Base-by-base conservation (phyloP, 2,113 vertebrate species). In the Rhagologus leucostigma region DNA sequence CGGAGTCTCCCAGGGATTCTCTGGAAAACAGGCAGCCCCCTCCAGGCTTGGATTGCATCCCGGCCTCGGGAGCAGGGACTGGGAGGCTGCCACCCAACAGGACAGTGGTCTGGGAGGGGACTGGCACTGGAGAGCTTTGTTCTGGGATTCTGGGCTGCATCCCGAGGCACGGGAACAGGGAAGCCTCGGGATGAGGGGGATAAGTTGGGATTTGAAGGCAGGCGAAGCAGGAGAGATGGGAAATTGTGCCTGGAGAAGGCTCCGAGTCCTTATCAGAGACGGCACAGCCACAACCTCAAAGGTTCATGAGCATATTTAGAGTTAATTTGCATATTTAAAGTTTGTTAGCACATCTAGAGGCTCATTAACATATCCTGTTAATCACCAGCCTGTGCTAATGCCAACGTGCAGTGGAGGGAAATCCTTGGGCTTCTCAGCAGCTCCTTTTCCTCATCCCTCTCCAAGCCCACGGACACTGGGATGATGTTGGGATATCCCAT, bases 81-180 rank as follows among this genome's bases (percentile, higher is more conserved):
- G 75, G 60, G 64, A 80, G 16, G 74, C 52, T 93, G 71, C 88
- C 85, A 85, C 85, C 88, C 93, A 57, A 42, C 35, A 7, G 95
- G 79, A 69, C 8, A 2, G 69, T 2, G 74, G 23, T 7, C 59
- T 16, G 65, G 46, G 55, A 13, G 71, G 42, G 75, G 65, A 8
- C 1, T 37, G 27, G 57, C 10, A 1, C 21, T 4, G 79, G 44
- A 19, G 35, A 50, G 65, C 53, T 59, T 29, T 29, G n/a, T 35
- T 29, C 30, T 12, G 89, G 49, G 11, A 44, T 50, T 30, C 46
- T 41, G 11, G 73, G 49, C n/a, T 50, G 17, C 39, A 20, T 46
- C 68, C n/a, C 2, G 1, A 69, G 44, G 49, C 32, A 15, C 0
- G 0, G 27, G 19, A 27, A 42, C 1, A 17, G 35, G 30, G 18